phyloP scores from a whole-genome alignment of 23 tunicate species.

The Halocynthia roretzi region DNA sequence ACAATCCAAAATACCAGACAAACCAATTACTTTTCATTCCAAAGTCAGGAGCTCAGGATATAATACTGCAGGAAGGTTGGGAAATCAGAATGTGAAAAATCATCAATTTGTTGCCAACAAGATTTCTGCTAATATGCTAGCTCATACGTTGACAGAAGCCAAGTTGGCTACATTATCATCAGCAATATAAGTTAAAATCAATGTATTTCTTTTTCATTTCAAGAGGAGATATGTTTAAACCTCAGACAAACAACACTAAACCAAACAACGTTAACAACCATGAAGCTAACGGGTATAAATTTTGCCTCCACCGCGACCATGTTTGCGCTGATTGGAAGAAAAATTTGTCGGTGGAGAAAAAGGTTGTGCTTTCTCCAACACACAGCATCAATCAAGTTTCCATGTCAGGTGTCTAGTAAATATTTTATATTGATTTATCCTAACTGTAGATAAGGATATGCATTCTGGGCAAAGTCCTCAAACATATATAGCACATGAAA shows the following conservation, averaged over 20 bases:
- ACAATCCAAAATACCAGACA: not conserved
- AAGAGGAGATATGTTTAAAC: not conserved
- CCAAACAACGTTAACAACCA: not conserved
- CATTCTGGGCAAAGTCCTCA: no score
- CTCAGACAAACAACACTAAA: not conserved
- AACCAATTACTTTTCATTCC: slow-evolving; percentile 45
- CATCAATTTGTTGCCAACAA: no score
- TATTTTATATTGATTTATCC: no score
- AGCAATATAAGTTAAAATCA: no score
- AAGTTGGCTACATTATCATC: no score
- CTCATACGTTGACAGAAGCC: no score
- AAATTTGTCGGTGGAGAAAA: not conserved
- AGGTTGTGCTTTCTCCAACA: no score
- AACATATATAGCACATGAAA: no score
- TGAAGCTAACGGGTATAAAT: not conserved
- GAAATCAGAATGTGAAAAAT: not conserved
- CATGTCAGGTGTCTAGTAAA: no score
- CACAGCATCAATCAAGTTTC: no score
- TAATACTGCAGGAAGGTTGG: slow-evolving; percentile 39
- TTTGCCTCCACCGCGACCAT: not conserved
- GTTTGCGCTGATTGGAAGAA: slow-evolving; percentile 29
- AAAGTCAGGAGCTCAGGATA: slow-evolving; percentile 75
- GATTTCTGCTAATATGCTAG: no score
- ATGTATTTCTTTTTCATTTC: not conserved
- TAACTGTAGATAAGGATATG: no score